Base-by-base conservation (phyloP, 2,888 invertebrate genomes). In the Theretra japonica region DNA sequence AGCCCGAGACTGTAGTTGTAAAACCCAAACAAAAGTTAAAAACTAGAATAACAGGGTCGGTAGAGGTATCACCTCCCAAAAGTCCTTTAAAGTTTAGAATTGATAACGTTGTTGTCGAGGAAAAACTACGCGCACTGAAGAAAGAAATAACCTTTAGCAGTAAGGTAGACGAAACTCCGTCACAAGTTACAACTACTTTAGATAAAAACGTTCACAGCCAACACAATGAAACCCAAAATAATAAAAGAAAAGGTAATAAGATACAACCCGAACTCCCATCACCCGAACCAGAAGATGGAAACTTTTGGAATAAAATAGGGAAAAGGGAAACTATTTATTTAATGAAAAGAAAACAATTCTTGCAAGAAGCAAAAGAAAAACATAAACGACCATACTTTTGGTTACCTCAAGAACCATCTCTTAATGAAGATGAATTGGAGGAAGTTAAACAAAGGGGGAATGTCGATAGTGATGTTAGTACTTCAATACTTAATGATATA, bases 241-340 rank as follows among this genome's bases (percentile, higher is more conserved):
- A 84, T 72, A 88, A 85, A 75, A 82, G 76, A 70, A 82, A 78
- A 74, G 77, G 73, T 78, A 84, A 77, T 74, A 80, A 73, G 71
- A 74, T 76, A 77, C 77, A 78, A 69, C 79, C 72, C 71, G 85
- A 86, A 71, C 74, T 80, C 57, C 79, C 78, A 23, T 91, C 93
- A 1, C 90, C 92, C 48, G 94, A 93, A 75, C 90, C 90, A 15
- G 94, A 94, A 1, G 90, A 90, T 75, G 93, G 92, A 17, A 96
- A 96, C 83, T 96, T 96, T 89, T 96, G 96, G 96, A 94, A 95
- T 33, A 95, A 94, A 88, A 96, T 96, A 75, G 96, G 95, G 5
- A 95, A 95, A 77, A 89, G 96, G 74, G 96, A 96, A 88, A 96
- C 96, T n/a, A 88, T 96, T 59, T 95, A 96, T 81, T 94, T 95